Conservation (phyloP, 2,113 vertebrate species). For the Limanda limanda region DNA sequence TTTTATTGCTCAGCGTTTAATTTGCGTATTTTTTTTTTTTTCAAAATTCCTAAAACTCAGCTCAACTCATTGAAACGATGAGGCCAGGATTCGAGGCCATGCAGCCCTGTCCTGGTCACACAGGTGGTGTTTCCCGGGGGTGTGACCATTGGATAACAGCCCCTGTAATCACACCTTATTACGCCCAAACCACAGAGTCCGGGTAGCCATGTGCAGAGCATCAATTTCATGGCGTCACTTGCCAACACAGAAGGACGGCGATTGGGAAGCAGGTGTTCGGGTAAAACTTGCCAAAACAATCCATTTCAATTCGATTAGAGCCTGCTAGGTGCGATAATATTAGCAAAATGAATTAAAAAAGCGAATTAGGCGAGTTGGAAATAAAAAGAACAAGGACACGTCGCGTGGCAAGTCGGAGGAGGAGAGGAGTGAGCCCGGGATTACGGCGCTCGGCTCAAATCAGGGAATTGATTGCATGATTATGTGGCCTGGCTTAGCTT, state of each 20-base stretch:
- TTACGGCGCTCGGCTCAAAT: constrained; percentile 30
- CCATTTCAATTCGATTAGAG: constrained; percentile 49
- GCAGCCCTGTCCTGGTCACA: constrained; percentile 37
- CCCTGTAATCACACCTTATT: constrained; percentile 51
- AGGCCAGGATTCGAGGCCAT: constrained; percentile 6
- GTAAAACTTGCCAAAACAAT: constrained; percentile 67
- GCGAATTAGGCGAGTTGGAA: constrained; percentile 51
- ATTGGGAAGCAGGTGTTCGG: constrained; percentile 69
- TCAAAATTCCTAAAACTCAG: no score
- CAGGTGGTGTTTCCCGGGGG: constrained; percentile 67
- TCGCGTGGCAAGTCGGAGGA: constrained; percentile 27
- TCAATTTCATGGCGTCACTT: constrained; percentile 72
- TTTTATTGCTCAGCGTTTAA: no score
- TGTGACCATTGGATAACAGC: constrained; percentile 62
- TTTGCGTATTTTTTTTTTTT: no score
- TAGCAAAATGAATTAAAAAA: constrained; percentile 68
- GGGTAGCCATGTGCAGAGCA: constrained; percentile 54
- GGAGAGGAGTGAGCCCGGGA: constrained; percentile 26
- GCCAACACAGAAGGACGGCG: constrained; percentile 58
- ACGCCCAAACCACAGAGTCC: constrained; percentile 42
- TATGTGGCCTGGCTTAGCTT: constrained; percentile 53
- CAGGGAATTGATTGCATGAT: constrained; percentile 56
- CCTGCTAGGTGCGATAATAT: constrained; percentile 60
- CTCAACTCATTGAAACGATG: not conserved
- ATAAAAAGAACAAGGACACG: constrained; percentile 28